Percentiles rank a stretch among this genome's conserved stretches.
These are phyloP conservation scores for Gadopsis bispinosus DNA, from an alignment of 2,797 vertebrate genomes.

Conservation along the genomic window DNA sequence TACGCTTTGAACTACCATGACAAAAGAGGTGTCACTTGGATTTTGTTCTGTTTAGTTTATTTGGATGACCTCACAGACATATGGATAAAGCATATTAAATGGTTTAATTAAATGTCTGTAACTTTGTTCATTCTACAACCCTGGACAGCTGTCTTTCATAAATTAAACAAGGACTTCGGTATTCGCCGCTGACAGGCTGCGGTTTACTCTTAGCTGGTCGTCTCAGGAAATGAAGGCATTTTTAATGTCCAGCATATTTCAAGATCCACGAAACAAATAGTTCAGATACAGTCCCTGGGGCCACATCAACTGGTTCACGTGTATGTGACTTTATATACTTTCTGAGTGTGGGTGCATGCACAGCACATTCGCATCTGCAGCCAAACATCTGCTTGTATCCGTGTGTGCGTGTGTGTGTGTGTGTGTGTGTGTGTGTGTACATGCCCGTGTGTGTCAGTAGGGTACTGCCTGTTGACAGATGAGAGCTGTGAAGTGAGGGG, in stretches of 20 bases:
- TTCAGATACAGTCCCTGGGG: slow-evolving; percentile 26
- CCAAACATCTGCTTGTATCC: slow-evolving; percentile 10
- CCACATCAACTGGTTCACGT: background rate
- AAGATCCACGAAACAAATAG: slow-evolving; percentile 56
- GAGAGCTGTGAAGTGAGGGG: slow-evolving; percentile 56
- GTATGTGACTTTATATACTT: background rate
- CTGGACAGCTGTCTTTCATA: slow-evolving; percentile 63
- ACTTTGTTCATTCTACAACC: slow-evolving; percentile 26
- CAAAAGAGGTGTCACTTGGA: background rate
- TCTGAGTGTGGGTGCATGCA: background rate
- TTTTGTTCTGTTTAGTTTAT: slow-evolving; percentile 2
- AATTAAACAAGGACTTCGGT: slow-evolving; percentile 55
- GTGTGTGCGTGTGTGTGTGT: background rate
- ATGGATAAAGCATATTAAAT: slow-evolving; percentile 16
- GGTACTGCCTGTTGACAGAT: slow-evolving; percentile 58
- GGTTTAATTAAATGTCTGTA: slow-evolving; percentile 4
- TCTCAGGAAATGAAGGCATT: slow-evolving; percentile 47
- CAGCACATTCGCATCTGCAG: background rate
- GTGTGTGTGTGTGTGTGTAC: slow-evolving; percentile 16
- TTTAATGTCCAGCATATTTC: slow-evolving; percentile 46
- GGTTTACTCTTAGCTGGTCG: slow-evolving; percentile 35
- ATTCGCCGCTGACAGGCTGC: slow-evolving; percentile 44
- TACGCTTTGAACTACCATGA: background rate
- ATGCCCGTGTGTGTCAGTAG: slow-evolving; percentile 28
- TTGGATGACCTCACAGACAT: slow-evolving; percentile 12